Evolutionary conservation across 2,888 invertebrate species (phyloP).

Genomic region (Drosophila macrothrix): DNA sequence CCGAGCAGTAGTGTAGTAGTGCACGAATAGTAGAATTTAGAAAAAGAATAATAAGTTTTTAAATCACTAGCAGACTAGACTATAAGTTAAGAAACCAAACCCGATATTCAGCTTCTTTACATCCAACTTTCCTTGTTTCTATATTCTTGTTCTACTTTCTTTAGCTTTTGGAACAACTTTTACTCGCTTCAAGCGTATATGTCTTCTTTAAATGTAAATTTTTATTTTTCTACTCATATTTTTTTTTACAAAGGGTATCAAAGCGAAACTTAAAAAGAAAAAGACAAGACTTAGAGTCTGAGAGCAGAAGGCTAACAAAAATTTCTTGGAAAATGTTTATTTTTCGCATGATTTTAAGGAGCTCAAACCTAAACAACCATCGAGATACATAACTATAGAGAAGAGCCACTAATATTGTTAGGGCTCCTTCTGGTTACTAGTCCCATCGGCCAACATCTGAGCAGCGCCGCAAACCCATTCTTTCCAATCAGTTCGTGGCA

Average conservation of each 20-base stretch:
- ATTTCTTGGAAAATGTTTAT: conserved; percentile 73
- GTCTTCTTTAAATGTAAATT: background rate
- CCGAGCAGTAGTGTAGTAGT: background rate
- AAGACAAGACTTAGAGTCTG: conserved; percentile 16
- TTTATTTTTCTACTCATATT: background rate
- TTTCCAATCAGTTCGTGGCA: conserved; percentile 46
- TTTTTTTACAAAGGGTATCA: conserved; percentile 12
- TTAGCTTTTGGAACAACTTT: background rate
- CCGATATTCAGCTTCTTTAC: background rate
- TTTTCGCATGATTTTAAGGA: conserved; percentile 60
- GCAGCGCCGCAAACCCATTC: conserved; percentile 26
- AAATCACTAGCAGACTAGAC: background rate
- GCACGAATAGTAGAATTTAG: background rate
- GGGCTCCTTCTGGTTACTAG: conserved; percentile 28
- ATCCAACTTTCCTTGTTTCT: background rate
- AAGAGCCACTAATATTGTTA: conserved; percentile 51
- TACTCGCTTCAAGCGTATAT: background rate
- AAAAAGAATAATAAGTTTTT: background rate
- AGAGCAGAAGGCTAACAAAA: conserved; percentile 14
- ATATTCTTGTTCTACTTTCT: background rate
- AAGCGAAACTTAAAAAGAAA: conserved; percentile 14
- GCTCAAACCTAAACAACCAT: conserved; percentile 39
- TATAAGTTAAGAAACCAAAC: background rate
- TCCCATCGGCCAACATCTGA: conserved; percentile 29
- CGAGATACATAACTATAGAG: conserved; percentile 31